Evolutionary conservation across 2,888 invertebrate species (phyloP).

Genomic region (Meandrusa payeni): DNA sequence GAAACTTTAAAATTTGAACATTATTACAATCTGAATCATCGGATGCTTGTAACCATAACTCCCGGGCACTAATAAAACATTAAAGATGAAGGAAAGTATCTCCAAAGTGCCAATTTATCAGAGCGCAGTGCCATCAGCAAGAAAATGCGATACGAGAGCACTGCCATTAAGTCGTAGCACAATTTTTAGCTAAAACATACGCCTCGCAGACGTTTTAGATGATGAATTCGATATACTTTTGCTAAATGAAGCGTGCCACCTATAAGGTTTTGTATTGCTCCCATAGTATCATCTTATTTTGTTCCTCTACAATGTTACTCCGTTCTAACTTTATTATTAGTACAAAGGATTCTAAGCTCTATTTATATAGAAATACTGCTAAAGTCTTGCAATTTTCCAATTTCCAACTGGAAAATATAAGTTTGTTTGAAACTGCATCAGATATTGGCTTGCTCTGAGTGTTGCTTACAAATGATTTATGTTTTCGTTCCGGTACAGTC

Average conservation of each 20-base stretch:
- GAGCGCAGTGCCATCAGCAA: conserved; percentile 38
- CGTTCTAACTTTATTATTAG: neutral
- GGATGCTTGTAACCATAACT: conserved; percentile 8
- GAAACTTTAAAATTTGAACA: conserved; percentile 5
- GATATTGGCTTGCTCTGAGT: conserved; percentile 53
- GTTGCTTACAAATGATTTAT: conserved; percentile 63
- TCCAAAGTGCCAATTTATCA: conserved; percentile 43
- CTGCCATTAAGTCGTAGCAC: conserved; percentile 40
- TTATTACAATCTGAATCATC: conserved; percentile 25
- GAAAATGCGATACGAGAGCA: conserved; percentile 37
- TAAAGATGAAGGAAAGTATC: conserved; percentile 24
- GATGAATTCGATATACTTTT: conserved; percentile 76
- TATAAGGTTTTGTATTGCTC: conserved; percentile 53
- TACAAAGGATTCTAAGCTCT: conserved; percentile 32
- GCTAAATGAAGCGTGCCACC: conserved; percentile 76
- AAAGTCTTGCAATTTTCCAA: conserved; percentile 18
- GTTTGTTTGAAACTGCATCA: conserved; percentile 38
- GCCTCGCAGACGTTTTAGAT: conserved; percentile 49
- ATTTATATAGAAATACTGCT: conserved; percentile 26
- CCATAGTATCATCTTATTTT: conserved; percentile 49
- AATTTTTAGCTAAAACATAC: conserved; percentile 55
- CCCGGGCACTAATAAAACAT: conserved; percentile 9
- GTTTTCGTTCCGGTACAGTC: conserved; percentile 48
- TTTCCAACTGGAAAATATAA: conserved; percentile 35
- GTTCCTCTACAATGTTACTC: conserved; percentile 38